Evolutionary conservation across 2,888 invertebrate species (phyloP).

Genomic region (Phasia obesa): DNA sequence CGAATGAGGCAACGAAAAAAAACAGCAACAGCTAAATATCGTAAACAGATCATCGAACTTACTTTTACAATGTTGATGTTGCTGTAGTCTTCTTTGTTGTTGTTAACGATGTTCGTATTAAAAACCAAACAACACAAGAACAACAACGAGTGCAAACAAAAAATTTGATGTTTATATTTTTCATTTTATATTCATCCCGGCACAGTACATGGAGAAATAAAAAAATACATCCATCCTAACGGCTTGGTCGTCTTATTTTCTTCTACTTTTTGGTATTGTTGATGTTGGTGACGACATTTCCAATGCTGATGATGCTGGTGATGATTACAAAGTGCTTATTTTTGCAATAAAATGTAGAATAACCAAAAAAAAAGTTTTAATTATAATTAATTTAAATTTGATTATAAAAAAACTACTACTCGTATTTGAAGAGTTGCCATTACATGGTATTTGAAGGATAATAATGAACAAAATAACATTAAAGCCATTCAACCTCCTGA

Average conservation of each 20-base stretch:
- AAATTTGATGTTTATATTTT: slow-evolving; percentile 59
- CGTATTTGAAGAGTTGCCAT: too few relatives aligned
- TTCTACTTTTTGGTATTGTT: slow-evolving; percentile 20
- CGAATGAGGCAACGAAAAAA: slow-evolving; percentile 58
- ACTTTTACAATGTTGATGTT: slow-evolving; percentile 76
- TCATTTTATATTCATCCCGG: slow-evolving; percentile 48
- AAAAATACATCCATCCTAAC: slow-evolving; percentile 12
- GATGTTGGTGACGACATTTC: slow-evolving; percentile 51
- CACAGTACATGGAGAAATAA: slow-evolving; percentile 9
- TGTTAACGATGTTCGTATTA: slow-evolving; percentile 68
- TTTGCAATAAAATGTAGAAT: slow-evolving; percentile 41
- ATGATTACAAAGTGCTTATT: slow-evolving; percentile 33
- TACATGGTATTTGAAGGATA: too few relatives aligned
- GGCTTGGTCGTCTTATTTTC: slow-evolving; percentile 9
- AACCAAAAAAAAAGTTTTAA: not conserved
- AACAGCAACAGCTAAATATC: slow-evolving; percentile 74
- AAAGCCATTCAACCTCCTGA: too few relatives aligned
- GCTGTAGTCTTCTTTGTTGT: slow-evolving; percentile 58
- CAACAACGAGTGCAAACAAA: slow-evolving; percentile 45
- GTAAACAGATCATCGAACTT: slow-evolving; percentile 82
- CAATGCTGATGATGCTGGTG: slow-evolving; percentile 29
- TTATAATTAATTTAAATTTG: too few relatives aligned
- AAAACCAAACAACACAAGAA: slow-evolving; percentile 58
- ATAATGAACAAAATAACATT: too few relatives aligned
- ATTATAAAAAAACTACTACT: too few relatives aligned